A percentile compares a stretch with the other conserved stretches of the same genome.
These are phyloP conservation scores for Myrmecobius fasciatus DNA, from an alignment of 2,113 vertebrate genomes.

Conservation along the genomic window DNA sequence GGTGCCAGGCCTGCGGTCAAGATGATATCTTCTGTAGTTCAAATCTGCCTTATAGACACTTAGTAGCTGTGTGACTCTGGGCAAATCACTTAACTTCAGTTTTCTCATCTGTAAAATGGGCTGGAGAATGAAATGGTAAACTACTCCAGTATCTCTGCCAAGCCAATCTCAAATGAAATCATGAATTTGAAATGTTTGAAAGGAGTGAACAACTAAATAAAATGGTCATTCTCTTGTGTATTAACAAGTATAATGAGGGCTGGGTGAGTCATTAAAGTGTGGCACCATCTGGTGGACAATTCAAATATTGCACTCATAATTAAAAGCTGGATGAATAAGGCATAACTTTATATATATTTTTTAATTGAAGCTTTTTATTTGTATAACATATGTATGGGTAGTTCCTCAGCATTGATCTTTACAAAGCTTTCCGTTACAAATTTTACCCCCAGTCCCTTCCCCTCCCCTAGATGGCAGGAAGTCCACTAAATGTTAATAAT, in stretches of 20 bases:
- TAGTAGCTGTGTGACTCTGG: too few species aligned
- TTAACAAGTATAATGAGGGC: background rate
- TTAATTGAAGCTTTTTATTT: too few species aligned
- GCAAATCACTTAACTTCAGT: background rate
- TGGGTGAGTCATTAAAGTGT: background rate
- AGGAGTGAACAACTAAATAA: background rate
- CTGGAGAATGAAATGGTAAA: background rate
- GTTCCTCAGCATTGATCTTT: too few species aligned
- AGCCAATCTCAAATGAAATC: background rate
- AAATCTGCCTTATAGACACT: background rate
- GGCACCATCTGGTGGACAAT: background rate
- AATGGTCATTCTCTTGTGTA: background rate
- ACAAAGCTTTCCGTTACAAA: too few species aligned
- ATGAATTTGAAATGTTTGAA: background rate
- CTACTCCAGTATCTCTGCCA: background rate
- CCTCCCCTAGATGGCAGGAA: too few species aligned
- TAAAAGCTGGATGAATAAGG: background rate
- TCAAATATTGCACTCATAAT: background rate
- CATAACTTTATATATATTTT: too few species aligned
- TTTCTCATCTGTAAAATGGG: background rate
- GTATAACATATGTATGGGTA: too few species aligned
- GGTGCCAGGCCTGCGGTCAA: background rate
- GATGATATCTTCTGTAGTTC: background rate
- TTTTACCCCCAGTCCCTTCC: too few species aligned
- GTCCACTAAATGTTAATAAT: too few species aligned